Conservation (phyloP, 2,113 vertebrate genomes). For the Salminus brasiliensis region DNA sequence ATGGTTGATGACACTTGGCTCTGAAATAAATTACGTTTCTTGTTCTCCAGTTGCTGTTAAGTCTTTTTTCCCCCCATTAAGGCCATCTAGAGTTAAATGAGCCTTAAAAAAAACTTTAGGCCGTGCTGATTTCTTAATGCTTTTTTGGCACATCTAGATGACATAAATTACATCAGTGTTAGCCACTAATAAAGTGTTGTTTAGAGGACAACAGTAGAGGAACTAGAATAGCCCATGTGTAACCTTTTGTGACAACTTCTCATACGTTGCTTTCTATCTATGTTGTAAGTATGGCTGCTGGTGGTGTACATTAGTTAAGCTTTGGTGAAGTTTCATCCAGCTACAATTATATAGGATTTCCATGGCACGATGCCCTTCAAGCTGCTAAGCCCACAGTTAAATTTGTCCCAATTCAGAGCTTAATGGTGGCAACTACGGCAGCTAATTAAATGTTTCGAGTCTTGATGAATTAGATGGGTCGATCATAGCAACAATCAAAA, state of each 20-base stretch:
- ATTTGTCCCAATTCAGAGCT: constrained; percentile 82
- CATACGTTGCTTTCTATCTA: not conserved
- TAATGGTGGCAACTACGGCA: constrained; percentile 81
- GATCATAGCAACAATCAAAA: constrained; percentile 77
- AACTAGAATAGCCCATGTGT: no score
- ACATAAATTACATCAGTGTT: no score
- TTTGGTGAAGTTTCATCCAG: constrained; percentile 19
- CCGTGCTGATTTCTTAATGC: not conserved
- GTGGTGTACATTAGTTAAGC: no score
- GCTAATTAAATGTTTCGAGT: constrained; percentile 88
- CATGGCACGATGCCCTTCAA: constrained; percentile 66
- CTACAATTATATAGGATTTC: constrained; percentile 29
- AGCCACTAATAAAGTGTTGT: no score
- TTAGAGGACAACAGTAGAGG: no score
- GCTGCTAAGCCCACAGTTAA: constrained; percentile 76
- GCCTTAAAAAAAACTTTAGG: constrained; percentile 8
- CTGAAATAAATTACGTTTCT: constrained; percentile 41
- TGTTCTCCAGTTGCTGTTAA: constrained; percentile 39
- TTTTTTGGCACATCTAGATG: not conserved
- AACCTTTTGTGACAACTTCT: no score
- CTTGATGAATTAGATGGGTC: constrained; percentile 85
- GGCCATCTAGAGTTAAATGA: constrained; percentile 24
- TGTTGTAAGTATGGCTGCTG: not conserved
- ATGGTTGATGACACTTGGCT: no score
- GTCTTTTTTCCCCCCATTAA: constrained; percentile 20